Conservation (phyloP, 2,888 invertebrate genomes). For the Ceramica pisi region DNA sequence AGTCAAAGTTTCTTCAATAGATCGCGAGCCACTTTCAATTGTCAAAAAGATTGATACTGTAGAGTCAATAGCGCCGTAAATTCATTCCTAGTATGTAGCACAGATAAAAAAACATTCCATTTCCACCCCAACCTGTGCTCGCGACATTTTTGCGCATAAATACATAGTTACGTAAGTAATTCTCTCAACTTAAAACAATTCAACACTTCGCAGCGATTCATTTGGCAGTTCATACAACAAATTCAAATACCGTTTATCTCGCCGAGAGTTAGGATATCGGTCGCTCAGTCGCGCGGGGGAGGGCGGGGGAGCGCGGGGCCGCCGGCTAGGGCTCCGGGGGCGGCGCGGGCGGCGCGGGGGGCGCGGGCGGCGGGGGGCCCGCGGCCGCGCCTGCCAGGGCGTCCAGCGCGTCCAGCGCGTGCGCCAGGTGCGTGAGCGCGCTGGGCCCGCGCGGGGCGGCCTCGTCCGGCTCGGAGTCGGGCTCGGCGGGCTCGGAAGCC, state of each 20-base stretch:
- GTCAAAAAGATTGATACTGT: not conserved
- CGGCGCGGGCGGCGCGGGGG: slow-evolving; percentile 50
- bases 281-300: not conserved
- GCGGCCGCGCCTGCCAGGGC: slow-evolving; percentile 34
- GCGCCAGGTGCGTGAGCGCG: slow-evolving; percentile 68
- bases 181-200: slow-evolving; percentile 6
- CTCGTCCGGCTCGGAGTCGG: slow-evolving; percentile 56
- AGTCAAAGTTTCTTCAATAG: not conserved
- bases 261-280: not conserved
- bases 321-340: slow-evolving; percentile 63
- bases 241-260: slow-evolving; percentile 17
- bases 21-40: not conserved
- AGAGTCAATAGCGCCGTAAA: not conserved
- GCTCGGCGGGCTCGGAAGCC: slow-evolving; percentile 56
- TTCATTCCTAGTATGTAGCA: not conserved
- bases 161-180: slow-evolving; percentile 14
- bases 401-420: slow-evolving; percentile 72
- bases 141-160: slow-evolving; percentile 1
- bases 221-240: slow-evolving; percentile 32
- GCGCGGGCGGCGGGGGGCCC: slow-evolving; percentile 54
- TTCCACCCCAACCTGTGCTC: not conserved
- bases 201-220: slow-evolving; percentile 17
- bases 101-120: not conserved
- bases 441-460: slow-evolving; percentile 36
- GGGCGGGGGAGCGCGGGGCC: not conserved